phyloP scores from a whole-genome alignment of 2,888 invertebrate genomes.

The Nysson spinosus region DNA sequence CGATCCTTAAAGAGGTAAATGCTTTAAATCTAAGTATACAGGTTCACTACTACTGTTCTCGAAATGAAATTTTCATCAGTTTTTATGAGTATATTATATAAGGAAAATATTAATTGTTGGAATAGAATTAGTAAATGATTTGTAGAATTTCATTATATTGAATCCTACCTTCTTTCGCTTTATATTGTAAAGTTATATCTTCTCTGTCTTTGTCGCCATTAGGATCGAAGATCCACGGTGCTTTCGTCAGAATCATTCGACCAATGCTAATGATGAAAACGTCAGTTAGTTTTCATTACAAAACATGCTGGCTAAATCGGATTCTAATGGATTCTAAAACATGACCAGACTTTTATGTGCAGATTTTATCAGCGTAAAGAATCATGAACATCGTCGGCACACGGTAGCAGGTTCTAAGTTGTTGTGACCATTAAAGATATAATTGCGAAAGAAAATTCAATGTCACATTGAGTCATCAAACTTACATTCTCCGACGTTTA shows the following conservation, averaged over 20 bases:
- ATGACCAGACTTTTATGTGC: too few relatives aligned
- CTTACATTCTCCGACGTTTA: neutral
- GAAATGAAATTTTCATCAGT: too few relatives aligned
- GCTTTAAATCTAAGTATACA: neutral
- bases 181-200: slow-evolving; percentile 85
- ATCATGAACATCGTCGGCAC: too few relatives aligned
- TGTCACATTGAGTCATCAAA: slow-evolving; percentile 1
- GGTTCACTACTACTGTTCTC: too few relatives aligned
- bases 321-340: too few relatives aligned
- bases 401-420: slow-evolving; percentile 4
- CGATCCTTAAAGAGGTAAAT: neutral
- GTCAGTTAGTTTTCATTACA: neutral
- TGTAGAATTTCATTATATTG: neutral
- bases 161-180: slow-evolving; percentile 82
- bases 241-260: slow-evolving; percentile 86
- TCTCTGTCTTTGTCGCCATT: slow-evolving; percentile 85
- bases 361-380: too few relatives aligned
- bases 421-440: slow-evolving; percentile 1
- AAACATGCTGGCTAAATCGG: too few relatives aligned
- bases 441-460: slow-evolving; percentile 9
- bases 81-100: too few relatives aligned
- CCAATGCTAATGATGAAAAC: slow-evolving; percentile 82
- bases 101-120: neutral
- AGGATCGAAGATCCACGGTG: slow-evolving; percentile 85
- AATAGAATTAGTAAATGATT: neutral